These are phyloP conservation scores for Pseudomyrmex sp. DNA, from an alignment of 1,140 invertebrate genomes.

Conservation along the genomic window DNA sequence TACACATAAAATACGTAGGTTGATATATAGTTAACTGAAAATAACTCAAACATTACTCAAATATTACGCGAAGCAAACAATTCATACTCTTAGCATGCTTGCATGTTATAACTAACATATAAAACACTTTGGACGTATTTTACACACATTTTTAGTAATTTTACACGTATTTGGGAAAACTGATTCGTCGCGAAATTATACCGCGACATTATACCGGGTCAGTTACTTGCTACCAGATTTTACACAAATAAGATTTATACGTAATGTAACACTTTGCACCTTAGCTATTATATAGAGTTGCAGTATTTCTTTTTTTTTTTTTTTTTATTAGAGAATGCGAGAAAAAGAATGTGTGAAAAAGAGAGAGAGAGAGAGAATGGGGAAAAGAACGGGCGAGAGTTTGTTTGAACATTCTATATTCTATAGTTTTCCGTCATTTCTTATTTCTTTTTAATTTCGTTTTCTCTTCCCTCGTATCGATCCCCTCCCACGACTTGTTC, in stretches of 20 bases:
- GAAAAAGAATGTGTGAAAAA: neutral
- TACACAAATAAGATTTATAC: constrained; percentile 31
- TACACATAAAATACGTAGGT: neutral
- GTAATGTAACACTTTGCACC: neutral
- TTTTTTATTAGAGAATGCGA: neutral
- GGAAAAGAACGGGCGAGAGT: constrained; percentile 12
- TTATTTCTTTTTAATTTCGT: constrained; percentile 80
- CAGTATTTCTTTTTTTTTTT: neutral
- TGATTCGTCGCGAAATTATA: constrained; percentile 11
- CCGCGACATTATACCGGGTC: neutral
- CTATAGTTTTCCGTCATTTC: constrained; percentile 65
- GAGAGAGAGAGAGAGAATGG: neutral
- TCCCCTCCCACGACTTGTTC: constrained; percentile 79
- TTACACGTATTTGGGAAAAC: constrained; percentile 68
- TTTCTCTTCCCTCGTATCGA: constrained; percentile 79
- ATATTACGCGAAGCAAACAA: constrained; percentile 1
- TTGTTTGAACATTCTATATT: constrained; percentile 19
- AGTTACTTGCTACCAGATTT: constrained; percentile 6
- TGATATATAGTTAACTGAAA: constrained; percentile 49
- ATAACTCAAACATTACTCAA: neutral
- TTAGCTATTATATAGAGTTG: constrained; percentile 1
- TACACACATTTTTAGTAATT: constrained; percentile 81
- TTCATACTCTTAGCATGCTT: constrained; percentile 77
- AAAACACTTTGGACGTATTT: constrained; percentile 81
- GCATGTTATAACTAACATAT: constrained; percentile 76